Percentiles rank a stretch among this genome's conserved stretches.
These are phyloP conservation scores for Cinclus mexicanus DNA, from an alignment of 2,113 vertebrate genomes.

Conservation along the genomic window DNA sequence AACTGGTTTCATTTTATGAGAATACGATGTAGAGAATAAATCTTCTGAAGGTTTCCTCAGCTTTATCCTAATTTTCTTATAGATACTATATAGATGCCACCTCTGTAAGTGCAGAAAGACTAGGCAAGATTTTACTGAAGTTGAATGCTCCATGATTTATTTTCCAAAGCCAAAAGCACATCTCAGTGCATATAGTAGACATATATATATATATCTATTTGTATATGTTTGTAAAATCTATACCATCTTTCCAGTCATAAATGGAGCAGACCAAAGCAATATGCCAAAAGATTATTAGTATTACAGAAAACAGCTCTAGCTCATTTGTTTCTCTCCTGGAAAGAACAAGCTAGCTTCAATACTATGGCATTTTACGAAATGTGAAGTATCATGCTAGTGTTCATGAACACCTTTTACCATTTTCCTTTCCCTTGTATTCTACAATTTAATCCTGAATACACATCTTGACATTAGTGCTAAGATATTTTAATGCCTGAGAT, in stretches of 20 bases:
- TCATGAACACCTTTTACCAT: background rate
- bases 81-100: background rate
- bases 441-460: background rate
- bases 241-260: constrained; percentile 2
- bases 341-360: background rate
- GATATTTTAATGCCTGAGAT: background rate
- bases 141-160: background rate
- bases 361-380: background rate
- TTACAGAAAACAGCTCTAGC: background rate
- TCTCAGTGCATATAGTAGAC: background rate
- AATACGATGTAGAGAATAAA: background rate
- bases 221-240: background rate
- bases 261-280: background rate
- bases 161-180: background rate
- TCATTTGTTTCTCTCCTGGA: background rate
- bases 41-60: background rate
- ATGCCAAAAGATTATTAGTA: background rate
- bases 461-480: background rate
- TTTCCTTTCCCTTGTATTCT: background rate
- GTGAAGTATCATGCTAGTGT: background rate
- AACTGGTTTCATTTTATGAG: background rate
- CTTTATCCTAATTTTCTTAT: background rate
- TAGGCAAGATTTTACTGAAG: background rate
- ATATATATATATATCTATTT: background rate
- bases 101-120: background rate